These are phyloP conservation scores for Scaptomyza tumidula DNA, from an alignment of 2,888 invertebrate genomes.

Conservation along the genomic window DNA sequence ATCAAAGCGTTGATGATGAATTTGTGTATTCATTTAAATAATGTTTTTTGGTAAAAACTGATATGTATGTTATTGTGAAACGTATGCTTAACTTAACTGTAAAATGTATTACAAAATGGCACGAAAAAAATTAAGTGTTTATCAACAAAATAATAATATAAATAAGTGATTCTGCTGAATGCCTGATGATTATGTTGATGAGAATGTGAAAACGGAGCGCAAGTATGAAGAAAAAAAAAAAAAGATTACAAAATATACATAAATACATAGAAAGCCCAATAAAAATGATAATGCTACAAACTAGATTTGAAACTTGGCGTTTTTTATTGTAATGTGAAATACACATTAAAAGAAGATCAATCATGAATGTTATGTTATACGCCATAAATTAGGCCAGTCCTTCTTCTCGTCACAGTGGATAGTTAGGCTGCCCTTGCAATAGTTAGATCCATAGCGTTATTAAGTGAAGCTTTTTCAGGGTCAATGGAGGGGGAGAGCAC, in stretches of 20 bases:
- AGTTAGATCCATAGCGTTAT: slow-evolving; percentile 1
- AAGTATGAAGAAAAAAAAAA: slow-evolving; percentile 54
- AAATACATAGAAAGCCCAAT: slow-evolving; percentile 58
- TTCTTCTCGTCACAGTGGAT: slow-evolving; percentile 47
- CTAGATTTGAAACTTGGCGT: slow-evolving; percentile 10
- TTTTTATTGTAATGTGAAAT: background rate
- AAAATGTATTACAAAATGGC: slow-evolving; percentile 65
- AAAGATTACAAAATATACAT: slow-evolving; percentile 42
- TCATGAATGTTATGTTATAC: slow-evolving; percentile 4
- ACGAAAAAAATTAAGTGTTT: slow-evolving; percentile 29
- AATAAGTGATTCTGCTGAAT: slow-evolving; percentile 46
- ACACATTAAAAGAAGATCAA: slow-evolving; percentile 9
- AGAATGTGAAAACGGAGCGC: slow-evolving; percentile 33
- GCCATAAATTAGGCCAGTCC: slow-evolving; percentile 32
- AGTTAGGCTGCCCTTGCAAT: slow-evolving; percentile 39
- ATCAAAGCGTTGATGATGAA: slow-evolving; percentile 9
- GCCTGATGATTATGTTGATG: slow-evolving; percentile 63
- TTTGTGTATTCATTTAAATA: slow-evolving; percentile 25
- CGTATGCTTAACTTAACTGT: slow-evolving; percentile 50
- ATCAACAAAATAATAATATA: background rate
- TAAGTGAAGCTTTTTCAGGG: slow-evolving; percentile 39
- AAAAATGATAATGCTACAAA: slow-evolving; percentile 67
- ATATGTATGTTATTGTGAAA: slow-evolving; percentile 47
- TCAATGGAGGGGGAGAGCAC: slow-evolving; percentile 30
- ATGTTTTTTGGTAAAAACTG: slow-evolving; percentile 18